Conservation (phyloP, 2,888 invertebrate genomes). For the Amblyteles armatorius region DNA sequence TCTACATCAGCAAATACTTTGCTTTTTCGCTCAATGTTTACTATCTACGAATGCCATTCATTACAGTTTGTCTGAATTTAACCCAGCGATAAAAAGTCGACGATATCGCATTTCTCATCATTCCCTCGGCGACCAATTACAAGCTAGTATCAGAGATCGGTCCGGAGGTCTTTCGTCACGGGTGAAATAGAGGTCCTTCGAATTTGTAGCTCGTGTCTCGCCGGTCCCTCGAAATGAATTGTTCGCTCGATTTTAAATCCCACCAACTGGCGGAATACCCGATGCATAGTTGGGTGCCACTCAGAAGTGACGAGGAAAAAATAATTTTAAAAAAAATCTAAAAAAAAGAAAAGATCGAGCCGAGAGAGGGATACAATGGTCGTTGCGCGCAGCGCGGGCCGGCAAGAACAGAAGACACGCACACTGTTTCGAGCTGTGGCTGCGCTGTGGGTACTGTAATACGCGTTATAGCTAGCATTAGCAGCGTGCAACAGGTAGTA, state of each 20-base stretch:
- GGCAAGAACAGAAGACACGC: constrained; percentile 33
- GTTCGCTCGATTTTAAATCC: constrained; percentile 5
- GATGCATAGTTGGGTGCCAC: constrained; percentile 5
- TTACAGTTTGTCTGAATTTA: background rate
- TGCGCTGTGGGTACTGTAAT: background rate
- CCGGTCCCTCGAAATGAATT: background rate
- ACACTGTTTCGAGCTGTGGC: background rate
- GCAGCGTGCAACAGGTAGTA: constrained; percentile 63
- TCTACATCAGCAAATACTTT: too few relatives aligned
- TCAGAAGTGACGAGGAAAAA: constrained; percentile 16
- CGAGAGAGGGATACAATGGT: constrained; percentile 37
- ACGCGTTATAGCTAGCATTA: constrained; percentile 21
- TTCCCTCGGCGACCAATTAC: background rate
- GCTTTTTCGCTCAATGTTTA: too few relatives aligned
- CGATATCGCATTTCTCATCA: constrained; percentile 1
- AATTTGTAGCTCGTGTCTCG: background rate
- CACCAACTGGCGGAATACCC: background rate
- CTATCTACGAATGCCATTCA: too few relatives aligned
- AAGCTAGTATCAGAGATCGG: constrained; percentile 8
- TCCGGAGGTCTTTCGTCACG: constrained; percentile 60
- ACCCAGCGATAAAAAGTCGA: constrained; percentile 41
- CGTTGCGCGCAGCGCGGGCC: constrained; percentile 17
- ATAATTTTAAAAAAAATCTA: background rate
- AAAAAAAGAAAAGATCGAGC: background rate
- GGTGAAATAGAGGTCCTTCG: constrained; percentile 50